Evolutionary conservation across 2,797 vertebrate genomes (phyloP).

Genomic region (Phyllotis vaccarum): DNA sequence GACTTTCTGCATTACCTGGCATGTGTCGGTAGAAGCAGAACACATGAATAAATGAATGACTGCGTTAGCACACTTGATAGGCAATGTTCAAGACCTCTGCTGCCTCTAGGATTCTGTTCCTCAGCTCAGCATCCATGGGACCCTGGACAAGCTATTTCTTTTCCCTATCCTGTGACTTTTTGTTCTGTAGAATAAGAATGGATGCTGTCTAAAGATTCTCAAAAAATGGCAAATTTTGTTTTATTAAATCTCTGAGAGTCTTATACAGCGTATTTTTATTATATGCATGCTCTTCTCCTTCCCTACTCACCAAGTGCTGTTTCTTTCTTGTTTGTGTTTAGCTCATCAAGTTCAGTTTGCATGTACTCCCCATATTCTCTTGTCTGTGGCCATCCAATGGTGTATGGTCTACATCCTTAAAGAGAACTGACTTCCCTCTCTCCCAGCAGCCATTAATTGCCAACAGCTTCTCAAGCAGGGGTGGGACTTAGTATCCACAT

Average conservation of each 20-base stretch:
- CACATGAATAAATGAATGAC: neutral
- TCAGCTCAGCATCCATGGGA: neutral
- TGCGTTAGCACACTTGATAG: neutral
- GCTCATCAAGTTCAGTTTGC: neutral
- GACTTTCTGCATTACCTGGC: neutral
- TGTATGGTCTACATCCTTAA: neutral
- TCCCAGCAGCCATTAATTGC: neutral
- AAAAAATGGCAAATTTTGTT: neutral
- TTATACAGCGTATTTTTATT: neutral
- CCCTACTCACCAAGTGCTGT: neutral
- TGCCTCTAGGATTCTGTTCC: neutral
- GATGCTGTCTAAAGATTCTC: neutral
- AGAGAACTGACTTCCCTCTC: neutral
- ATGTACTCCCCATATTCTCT: neutral
- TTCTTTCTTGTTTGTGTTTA: neutral
- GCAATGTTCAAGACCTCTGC: neutral
- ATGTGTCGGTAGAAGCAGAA: neutral
- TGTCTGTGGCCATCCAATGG: neutral
- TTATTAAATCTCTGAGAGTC: neutral
- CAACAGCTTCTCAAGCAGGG: neutral
- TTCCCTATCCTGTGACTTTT: neutral
- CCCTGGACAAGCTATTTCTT: neutral
- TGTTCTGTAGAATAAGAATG: neutral
- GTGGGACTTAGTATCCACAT: neutral
- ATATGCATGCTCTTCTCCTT: neutral